phyloP scores from a whole-genome alignment of 2,113 vertebrate species.

The Elaphurus davidianus region DNA sequence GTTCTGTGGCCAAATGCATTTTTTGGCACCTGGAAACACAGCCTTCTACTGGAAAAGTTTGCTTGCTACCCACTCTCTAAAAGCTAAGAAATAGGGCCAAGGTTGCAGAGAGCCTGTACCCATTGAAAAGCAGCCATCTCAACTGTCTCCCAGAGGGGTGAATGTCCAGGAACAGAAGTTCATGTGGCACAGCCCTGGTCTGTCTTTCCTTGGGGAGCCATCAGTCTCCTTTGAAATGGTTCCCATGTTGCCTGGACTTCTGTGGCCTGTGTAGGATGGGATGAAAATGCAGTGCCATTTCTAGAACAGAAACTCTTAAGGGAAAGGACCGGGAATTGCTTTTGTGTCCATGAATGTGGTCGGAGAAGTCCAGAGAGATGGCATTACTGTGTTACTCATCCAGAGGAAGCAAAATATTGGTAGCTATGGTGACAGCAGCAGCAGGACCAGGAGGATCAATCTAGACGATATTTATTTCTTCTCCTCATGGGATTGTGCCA shows the following conservation, averaged over 20 bases:
- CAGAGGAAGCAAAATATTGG: background rate
- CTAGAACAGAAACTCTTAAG: background rate
- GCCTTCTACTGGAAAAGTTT: constrained; percentile 59
- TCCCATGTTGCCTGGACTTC: background rate
- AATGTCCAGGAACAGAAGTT: constrained; percentile 25
- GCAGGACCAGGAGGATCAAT: too few species aligned
- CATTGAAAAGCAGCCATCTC: constrained; percentile 35
- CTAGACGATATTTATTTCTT: background rate
- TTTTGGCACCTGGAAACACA: constrained; percentile 52
- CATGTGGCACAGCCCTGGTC: background rate
- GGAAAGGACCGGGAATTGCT: background rate
- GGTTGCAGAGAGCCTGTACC: constrained; percentile 8
- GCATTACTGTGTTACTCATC: background rate
- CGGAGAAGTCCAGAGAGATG: background rate
- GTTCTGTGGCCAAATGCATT: constrained; percentile 37
- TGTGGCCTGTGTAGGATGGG: background rate
- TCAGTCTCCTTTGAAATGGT: background rate
- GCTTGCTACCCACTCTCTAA: constrained; percentile 47
- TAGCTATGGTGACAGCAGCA: background rate
- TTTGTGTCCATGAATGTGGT: background rate
- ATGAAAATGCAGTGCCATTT: background rate
- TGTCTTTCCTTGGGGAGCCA: background rate
- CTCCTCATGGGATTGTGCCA: background rate
- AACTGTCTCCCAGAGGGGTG: background rate
- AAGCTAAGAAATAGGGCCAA: background rate